Base-by-base conservation (phyloP, 2,797 vertebrate genomes). In the Neosilurus hyrtlii region DNA sequence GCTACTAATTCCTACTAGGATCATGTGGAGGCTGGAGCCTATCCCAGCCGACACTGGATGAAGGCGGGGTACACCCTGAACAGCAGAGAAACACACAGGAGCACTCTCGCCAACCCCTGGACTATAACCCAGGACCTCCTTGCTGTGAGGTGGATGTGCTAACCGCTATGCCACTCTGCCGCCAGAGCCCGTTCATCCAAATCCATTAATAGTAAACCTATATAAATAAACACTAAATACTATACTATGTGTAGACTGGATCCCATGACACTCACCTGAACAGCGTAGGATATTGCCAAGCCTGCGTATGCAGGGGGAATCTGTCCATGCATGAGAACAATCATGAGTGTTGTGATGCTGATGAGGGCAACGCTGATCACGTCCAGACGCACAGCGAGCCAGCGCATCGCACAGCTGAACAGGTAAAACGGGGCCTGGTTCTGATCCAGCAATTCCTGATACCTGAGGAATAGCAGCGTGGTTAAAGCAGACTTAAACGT, bases 361-460 rank as follows among this genome's bases (percentile, higher is more conserved):
- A 97, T 97, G 75, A 98, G 94, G 82, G 95, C 94, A 4, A 97
- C 95, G 86, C 96, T 97, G 92, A 98, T 96, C 20, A 97, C 83
- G 37, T 98, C 96, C 85, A 98, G 90, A 10, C 96, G 93, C 73
- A 98, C 94, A 0, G 96, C 97, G 82, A 98, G 92, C 97, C 97
- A 98, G 74, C 97, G 95, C 96, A 96, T 97, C 0, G 96, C 97
- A 11, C 97, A 97, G 78, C 93, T 97, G 91, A 97, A 98, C 74
- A 97, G 87, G 91, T 95, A 97, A 88, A 97, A 95, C 0, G 96
- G 95, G 0, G 96, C 94, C 85, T 97, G 96, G 90, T 98, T 98
- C 92, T 93, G 93, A 91, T 98, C 97, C 68, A 97, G 90, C 67
- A 97, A 93, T 85, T 95, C 93, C 90, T 96, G 96, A 90, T 97